phyloP scores from a whole-genome alignment of 2,888 invertebrate species.

The Odontocerum albicorne region DNA sequence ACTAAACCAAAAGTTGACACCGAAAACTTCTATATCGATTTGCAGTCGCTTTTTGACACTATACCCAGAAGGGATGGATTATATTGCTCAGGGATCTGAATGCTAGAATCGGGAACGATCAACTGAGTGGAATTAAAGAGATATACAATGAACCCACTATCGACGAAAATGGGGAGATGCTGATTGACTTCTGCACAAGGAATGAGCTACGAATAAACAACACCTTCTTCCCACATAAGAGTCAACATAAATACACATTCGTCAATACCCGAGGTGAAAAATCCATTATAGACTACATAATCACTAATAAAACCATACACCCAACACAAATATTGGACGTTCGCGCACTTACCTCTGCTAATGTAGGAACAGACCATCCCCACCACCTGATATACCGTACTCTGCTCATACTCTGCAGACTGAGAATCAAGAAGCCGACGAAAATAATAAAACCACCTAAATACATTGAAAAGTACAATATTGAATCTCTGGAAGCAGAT shows the following conservation, averaged over 20 bases:
- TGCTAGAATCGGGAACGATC: constrained; percentile 24
- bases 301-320: constrained; percentile 24
- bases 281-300: constrained; percentile 25
- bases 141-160: constrained; percentile 21
- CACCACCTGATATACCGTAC: too few relatives aligned
- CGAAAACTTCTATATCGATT: too few relatives aligned
- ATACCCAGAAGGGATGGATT: too few relatives aligned
- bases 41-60: too few relatives aligned
- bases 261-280: constrained; percentile 26
- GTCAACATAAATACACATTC: constrained; percentile 30
- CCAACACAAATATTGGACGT: constrained; percentile 26
- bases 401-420: constrained; percentile 21
- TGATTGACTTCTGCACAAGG: constrained; percentile 26
- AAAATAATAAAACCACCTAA: constrained; percentile 2
- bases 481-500: constrained; percentile 22
- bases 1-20: too few relatives aligned
- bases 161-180: constrained; percentile 30
- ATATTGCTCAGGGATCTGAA: too few relatives aligned
- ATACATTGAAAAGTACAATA: constrained; percentile 7
- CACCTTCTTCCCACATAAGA: constrained; percentile 27
- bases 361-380: constrained; percentile 29
- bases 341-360: constrained; percentile 22
- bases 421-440: constrained; percentile 13
- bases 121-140: constrained; percentile 26
- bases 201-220: constrained; percentile 23